phyloP scores from a whole-genome alignment of 2,797 vertebrate genomes.

The Poecilia velifera region DNA sequence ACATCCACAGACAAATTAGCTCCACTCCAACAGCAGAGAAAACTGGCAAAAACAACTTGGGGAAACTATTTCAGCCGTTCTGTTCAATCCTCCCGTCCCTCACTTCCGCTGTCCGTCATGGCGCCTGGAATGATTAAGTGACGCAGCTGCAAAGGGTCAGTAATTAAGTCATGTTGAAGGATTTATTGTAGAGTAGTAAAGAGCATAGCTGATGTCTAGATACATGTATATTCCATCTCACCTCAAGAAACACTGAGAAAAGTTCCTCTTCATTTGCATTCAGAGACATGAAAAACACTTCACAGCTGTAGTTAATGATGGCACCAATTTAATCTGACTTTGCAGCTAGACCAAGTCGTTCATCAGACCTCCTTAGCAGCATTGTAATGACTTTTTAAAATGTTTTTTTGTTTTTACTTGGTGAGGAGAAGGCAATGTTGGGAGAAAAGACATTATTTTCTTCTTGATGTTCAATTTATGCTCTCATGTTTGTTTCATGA shows the following conservation, averaged over 20 bases:
- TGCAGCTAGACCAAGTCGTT: neutral
- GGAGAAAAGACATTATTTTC: neutral
- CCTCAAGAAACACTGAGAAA: neutral
- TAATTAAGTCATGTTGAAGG: neutral
- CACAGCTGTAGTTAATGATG: neutral
- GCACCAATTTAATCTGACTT: constrained; percentile 1
- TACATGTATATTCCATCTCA: neutral
- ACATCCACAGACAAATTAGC: too few species aligned
- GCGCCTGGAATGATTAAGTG: too few species aligned
- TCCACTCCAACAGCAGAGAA: too few species aligned
- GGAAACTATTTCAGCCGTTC: too few species aligned
- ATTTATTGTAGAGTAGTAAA: neutral
- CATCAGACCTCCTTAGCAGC: neutral
- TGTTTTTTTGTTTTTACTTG: neutral
- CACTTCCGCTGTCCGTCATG: too few species aligned
- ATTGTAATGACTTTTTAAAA: neutral
- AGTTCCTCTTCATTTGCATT: neutral
- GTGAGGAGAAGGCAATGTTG: neutral
- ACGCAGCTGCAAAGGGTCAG: too few species aligned
- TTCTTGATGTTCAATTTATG: neutral
- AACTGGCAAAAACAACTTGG: too few species aligned
- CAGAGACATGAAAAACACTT: neutral
- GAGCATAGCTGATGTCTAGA: neutral
- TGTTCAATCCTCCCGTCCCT: too few species aligned
- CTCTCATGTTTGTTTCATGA: too few species aligned